These are phyloP conservation scores for Thereva unica DNA, from an alignment of 2,888 invertebrate species.

Conservation along the genomic window DNA sequence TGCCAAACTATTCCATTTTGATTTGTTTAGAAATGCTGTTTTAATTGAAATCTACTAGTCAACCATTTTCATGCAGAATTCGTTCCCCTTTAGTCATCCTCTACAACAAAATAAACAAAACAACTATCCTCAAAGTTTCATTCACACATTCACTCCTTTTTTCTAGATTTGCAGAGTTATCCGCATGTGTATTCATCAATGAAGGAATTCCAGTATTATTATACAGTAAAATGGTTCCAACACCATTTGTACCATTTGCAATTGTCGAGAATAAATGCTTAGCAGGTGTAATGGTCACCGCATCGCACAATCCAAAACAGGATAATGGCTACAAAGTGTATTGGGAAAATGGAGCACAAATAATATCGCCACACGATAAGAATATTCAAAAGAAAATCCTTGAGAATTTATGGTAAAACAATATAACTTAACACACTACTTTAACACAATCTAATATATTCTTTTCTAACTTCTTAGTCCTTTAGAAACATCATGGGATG, in stretches of 20 bases:
- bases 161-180: constrained; percentile 84
- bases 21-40: too few species aligned
- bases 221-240: constrained; percentile 81
- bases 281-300: constrained; percentile 92
- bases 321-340: constrained; percentile 99
- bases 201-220: constrained; percentile 78
- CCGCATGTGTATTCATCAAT: constrained; percentile 80
- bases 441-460: constrained; percentile 11
- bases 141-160: too few species aligned
- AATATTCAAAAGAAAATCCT: constrained; percentile 79
- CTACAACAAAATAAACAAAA: neutral
- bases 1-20: too few species aligned
- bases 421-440: neutral
- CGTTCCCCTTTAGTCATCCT: too few species aligned
- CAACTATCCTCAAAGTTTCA: neutral
- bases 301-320: constrained; percentile 93
- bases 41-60: too few species aligned
- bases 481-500: constrained; percentile 77
- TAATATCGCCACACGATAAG: constrained; percentile 88
- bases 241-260: constrained; percentile 91
- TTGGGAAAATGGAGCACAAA: constrained; percentile 94
- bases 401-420: constrained; percentile 66
- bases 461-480: constrained; percentile 61
- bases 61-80: too few species aligned
- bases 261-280: constrained; percentile 73